phyloP scores from a whole-genome alignment of 2,113 vertebrate genomes.

The Muntiacus muntjak region DNA sequence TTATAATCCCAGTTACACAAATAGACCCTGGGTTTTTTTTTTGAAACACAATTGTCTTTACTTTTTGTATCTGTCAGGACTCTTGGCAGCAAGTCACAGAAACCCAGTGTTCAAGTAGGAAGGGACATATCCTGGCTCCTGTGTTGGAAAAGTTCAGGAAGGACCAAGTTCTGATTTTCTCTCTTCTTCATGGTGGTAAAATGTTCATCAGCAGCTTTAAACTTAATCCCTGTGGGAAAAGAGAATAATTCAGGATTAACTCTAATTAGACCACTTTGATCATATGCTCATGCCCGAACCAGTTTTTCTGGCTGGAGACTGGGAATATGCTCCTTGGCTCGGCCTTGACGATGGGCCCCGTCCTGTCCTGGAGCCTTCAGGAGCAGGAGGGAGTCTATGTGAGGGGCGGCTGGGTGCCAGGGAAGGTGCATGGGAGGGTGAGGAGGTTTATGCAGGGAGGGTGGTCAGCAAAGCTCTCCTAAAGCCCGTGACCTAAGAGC shows the following conservation, averaged over 20 bases:
- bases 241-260: background rate
- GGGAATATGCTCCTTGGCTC: background rate
- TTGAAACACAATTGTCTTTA: background rate
- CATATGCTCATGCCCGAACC: background rate
- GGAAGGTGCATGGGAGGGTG: background rate
- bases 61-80: background rate
- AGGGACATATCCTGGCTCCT: background rate
- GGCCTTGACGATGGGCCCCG: background rate
- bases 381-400: background rate
- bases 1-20: background rate
- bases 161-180: background rate
- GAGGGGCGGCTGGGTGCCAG: background rate
- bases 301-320: background rate
- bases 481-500: background rate
- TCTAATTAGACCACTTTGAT: background rate
- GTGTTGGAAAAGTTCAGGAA: background rate
- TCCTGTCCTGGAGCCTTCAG: background rate
- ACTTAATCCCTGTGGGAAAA: background rate
- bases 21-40: background rate
- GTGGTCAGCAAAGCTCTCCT: background rate
- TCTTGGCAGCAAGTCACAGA: background rate
- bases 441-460: background rate
- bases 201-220: background rate
- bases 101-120: background rate
- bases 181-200: background rate